Base-by-base conservation (phyloP, 2,797 vertebrate genomes). In the Tokudaia tokunoshimensis region DNA sequence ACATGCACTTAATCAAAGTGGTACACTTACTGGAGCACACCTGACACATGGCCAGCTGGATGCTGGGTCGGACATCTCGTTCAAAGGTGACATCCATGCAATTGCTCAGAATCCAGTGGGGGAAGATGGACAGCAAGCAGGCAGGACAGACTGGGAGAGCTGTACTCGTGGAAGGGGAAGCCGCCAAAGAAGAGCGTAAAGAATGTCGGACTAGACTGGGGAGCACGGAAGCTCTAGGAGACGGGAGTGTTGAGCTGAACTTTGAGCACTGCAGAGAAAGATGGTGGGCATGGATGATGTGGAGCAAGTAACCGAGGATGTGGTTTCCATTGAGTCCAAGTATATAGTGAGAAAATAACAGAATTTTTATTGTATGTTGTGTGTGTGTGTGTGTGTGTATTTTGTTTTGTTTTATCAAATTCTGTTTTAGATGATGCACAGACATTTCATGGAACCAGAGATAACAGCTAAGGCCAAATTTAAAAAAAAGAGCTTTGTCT, bases 201-300 rank as follows among this genome's bases (percentile, higher is more conserved):
- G 50, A 63, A 89, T 6, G 50, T 67, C 86, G 44, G 50, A 20
- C 89, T 50, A 83, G 76, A n/a, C 26, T 3, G 61, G 81, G 59
- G 34, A 44, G 47, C 47, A 24, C 34, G 55, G 76, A 84, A 20
- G 31, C 82, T 44, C 26, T 78, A 11, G 26, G 80, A 89, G 34
- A 59, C 74, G 24, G 52, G 22, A 76, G 41, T 15, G 67, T n/a
- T 55, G 44, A 63, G 12, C 17, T 92, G 65, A 52, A 41, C 82
- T 70, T 67, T 57, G 70, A 81, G 75, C 81, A 26, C 59, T 86
- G 22, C n/a, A 44, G 87, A 76, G 31, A 44, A 52, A 88, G 50
- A 55, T 37, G 44, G 85, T 50, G 22, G 57, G 24, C 9, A 59
- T 55, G 52, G 79, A 6, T 61, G 29, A 50, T 31, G 7, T 0